Evolutionary conservation across 2,888 invertebrate genomes (phyloP), one percentile per base, ranked within the genome.

Genomic region (Trissolcus japonicus): DNA sequence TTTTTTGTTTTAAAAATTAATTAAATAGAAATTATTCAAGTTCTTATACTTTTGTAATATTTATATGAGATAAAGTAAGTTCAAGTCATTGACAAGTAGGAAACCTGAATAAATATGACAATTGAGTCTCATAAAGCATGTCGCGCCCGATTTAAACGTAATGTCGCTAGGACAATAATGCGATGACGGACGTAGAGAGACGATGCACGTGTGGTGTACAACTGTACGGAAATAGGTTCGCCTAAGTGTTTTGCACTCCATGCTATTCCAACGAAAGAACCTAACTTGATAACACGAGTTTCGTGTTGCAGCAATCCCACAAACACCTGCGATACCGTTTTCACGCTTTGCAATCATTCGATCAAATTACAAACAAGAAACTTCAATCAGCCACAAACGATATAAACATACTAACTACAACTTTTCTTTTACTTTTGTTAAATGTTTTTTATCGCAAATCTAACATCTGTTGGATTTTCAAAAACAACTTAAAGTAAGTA

Each of bases 81-180:
- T 35, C 11, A 35, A 35, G 35, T 9, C 7, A 35, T 7, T 11
- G 35, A 35, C 11, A 35, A 35, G 9, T 35, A 35, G 35, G 35
- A 35, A 25, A 3, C 25, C 11, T 35, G 61, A 66, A 71, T 71
- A 76, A 66, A 71, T 66, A 71, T 54, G 65, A 71, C 60, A 56
- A 56, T 66, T 68, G 71, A 66, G 66, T 74, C 74, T 67, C 62
- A 62, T 74, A 62, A 74, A 74, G 62, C 41, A 17, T 41, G 67
- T 63, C 43, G 67, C 62, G 66, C 76, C 61, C 71, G 71, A 76
- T 76, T 71, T 72, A 71, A 35, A 76, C 71, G 71, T 61, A 57
- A 76, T 67, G 67, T 41, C 53, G 54, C 35, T 62, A 66, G 55
- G 62, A 68, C 76, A 69, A 73, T 66, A 69, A 69, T 60, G 55